Evolutionary conservation across 2,113 vertebrate genomes (phyloP).

Genomic region (Brachypodius melanocephalos): DNA sequence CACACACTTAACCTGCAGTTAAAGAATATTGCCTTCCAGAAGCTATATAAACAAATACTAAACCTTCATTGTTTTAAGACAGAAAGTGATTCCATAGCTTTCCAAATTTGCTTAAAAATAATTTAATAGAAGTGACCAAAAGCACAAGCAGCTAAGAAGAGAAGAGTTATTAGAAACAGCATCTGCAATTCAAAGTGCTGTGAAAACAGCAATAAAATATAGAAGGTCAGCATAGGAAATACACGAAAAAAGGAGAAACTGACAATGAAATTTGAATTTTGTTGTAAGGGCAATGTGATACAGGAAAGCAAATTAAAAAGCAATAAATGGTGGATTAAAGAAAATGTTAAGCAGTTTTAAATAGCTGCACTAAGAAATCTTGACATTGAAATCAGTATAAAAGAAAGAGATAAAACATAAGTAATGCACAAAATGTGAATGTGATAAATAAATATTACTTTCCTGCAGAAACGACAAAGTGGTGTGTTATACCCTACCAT

Average conservation of each 20-base stretch:
- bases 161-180: not conserved
- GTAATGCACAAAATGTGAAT: not conserved
- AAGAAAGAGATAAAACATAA: not conserved
- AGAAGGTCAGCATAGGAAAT: not conserved
- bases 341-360: not conserved
- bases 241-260: not conserved
- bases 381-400: not conserved
- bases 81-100: not conserved
- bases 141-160: not conserved
- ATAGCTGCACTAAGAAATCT: not conserved
- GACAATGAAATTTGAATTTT: not conserved
- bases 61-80: not conserved
- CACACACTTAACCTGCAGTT: not conserved
- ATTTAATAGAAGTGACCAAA: not conserved
- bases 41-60: not conserved
- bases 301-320: not conserved
- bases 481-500: not conserved
- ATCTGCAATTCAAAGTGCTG: not conserved
- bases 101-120: not conserved
- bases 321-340: not conserved
- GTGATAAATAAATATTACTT: not conserved
- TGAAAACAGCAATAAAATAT: not conserved
- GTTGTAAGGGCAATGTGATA: not conserved
- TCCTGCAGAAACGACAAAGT: not conserved
- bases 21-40: not conserved